A percentile compares a stretch with the other conserved stretches of the same genome.
These are phyloP conservation scores for Melanotaenia nigrans DNA, from an alignment of 2,797 vertebrate genomes.

Conservation along the genomic window DNA sequence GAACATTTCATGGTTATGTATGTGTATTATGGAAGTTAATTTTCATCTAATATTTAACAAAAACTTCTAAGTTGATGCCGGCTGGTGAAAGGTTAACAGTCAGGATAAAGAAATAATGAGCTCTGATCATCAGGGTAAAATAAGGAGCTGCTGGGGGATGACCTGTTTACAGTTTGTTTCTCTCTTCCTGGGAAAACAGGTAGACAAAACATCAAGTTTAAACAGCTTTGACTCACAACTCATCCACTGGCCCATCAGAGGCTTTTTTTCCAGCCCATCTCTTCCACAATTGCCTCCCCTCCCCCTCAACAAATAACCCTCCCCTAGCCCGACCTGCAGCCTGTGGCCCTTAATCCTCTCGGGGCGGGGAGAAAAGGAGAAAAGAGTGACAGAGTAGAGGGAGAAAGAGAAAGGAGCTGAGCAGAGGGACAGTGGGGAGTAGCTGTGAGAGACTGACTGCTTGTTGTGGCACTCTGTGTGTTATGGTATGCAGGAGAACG, in stretches of 20 bases:
- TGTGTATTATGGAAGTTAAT: no score
- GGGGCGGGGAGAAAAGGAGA: slow-evolving; percentile 77
- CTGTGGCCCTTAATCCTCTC: slow-evolving; percentile 84
- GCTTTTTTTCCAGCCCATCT: slow-evolving; percentile 32
- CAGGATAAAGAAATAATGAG: neutral
- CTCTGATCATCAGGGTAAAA: neutral
- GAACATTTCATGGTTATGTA: no score
- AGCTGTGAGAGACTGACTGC: slow-evolving; percentile 40
- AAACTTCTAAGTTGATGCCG: no score
- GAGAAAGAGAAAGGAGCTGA: slow-evolving; percentile 22
- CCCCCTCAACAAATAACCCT: slow-evolving; percentile 31
- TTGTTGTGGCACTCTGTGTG: slow-evolving; percentile 46
- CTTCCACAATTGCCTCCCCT: slow-evolving; percentile 17
- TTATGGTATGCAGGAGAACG: slow-evolving; percentile 92
- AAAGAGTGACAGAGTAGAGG: slow-evolving; percentile 37
- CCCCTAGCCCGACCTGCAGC: slow-evolving; percentile 68
- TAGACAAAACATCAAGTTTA: slow-evolving; percentile 46
- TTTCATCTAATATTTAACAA: no score
- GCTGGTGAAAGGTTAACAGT: neutral
- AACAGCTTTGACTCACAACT: slow-evolving; percentile 42
- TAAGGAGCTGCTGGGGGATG: no score
- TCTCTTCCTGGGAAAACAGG: neutral
- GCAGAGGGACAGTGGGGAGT: slow-evolving; percentile 23
- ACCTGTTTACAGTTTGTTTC: slow-evolving; percentile 3
- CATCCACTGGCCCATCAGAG: slow-evolving; percentile 39